phyloP scores from a whole-genome alignment of 2,797 vertebrate genomes.

The Semaprochilodus insignis region DNA sequence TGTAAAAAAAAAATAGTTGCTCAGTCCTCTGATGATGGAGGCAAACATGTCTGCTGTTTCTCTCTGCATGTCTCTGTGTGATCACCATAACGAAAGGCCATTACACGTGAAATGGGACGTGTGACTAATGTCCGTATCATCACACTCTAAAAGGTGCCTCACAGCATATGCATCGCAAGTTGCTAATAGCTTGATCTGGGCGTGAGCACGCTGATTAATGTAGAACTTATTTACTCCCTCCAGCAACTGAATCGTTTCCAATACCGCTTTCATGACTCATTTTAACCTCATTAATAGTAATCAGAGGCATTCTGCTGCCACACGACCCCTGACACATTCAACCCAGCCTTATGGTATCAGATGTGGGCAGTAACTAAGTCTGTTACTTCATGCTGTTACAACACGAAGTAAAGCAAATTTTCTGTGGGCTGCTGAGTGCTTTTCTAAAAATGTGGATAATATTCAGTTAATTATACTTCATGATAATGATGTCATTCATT shows the following conservation, averaged over 20 bases:
- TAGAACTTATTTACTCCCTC: slow-evolving; percentile 17
- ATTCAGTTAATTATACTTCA: neutral
- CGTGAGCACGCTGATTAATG: slow-evolving; percentile 12
- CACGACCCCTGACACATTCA: slow-evolving; percentile 1
- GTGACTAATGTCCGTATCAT: neutral
- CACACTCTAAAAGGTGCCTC: slow-evolving; percentile 4
- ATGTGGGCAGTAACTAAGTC: neutral
- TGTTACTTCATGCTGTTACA: neutral
- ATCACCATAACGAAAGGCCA: slow-evolving; percentile 18
- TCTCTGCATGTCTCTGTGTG: slow-evolving; percentile 10
- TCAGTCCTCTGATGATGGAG: neutral
- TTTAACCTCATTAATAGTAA: slow-evolving; percentile 46
- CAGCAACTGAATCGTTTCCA: slow-evolving; percentile 46
- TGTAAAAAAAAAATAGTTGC: neutral
- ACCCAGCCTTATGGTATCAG: neutral
- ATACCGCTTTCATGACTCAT: slow-evolving; percentile 45
- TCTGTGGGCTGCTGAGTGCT: neutral
- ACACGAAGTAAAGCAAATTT: neutral
- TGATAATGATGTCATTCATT: too few relatives aligned
- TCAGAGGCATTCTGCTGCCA: slow-evolving; percentile 35
- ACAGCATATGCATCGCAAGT: neutral
- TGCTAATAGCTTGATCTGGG: neutral
- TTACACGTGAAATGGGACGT: neutral
- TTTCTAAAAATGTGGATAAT: neutral
- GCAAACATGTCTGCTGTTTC: slow-evolving; percentile 4